Base-by-base conservation (phyloP, 2,797 vertebrate species). In the Silurus lanzhouensis region DNA sequence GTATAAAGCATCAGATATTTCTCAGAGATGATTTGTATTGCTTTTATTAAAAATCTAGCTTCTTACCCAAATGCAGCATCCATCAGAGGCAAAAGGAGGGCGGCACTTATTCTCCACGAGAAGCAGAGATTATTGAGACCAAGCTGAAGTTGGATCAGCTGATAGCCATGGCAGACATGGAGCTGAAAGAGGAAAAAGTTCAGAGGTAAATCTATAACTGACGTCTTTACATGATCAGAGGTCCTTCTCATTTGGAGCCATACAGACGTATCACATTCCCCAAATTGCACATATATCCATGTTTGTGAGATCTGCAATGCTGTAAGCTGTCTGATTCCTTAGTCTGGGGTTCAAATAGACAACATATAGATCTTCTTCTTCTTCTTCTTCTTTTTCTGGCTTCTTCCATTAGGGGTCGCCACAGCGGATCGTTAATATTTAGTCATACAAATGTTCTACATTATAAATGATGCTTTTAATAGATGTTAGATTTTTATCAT, bases 131-230 rank as follows among this genome's bases (percentile, higher is more conserved):
- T 90, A 96, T 97, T 88, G 98, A 99, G 91, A 99, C 97, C 22
- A 99, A 99, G 91, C 97, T 96, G 91, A 99, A 99, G 91, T 93
- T 99, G 91, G 98, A 99, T 93, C 98, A 99, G 93, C 95, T 99
- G 92, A 98, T 99, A 79, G 96, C 97, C 82, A 96, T 99, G 90
- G 97, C 97, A 86, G 98, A 99, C 94, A 93, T 99, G 94, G 98
- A 99, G 90, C 92, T 99, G 90, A 98, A 98, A 93, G 97, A 99
- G 84, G 97, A 99, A 92, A 99, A 98, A 92, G 95, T 98, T 93
- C 97, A 97, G 86, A 96, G 97, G 98, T 99, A 92, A 95, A 96
- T 86, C 92, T 81, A 86, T 92, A 83, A 86, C 92, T 92, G 92
- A 94, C 58, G 46, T 70, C 13, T 25, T 25, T 15, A 46, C 19